These are phyloP conservation scores for Euura saliciscinereae DNA, from an alignment of 1,140 invertebrate genomes.

Conservation along the genomic window DNA sequence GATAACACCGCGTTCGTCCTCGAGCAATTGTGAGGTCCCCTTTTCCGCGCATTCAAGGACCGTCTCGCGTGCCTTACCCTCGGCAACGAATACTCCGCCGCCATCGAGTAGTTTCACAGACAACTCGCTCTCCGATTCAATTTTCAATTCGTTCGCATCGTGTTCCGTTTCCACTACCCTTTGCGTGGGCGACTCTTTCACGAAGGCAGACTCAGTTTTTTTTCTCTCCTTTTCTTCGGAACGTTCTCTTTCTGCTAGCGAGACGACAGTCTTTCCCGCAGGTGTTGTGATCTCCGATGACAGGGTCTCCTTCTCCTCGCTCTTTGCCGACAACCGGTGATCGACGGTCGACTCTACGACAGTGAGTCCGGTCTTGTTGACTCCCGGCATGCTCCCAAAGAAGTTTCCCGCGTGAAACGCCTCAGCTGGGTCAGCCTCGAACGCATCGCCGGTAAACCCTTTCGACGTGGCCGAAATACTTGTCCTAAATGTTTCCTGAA, in stretches of 20 bases:
- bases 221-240: constrained; percentile 40
- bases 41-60: constrained; percentile 32
- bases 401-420: constrained; percentile 28
- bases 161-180: constrained; percentile 38
- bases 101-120: constrained; percentile 40
- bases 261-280: constrained; percentile 39
- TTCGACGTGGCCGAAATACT: constrained; percentile 36
- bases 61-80: constrained; percentile 26
- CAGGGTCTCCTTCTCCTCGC: constrained; percentile 45
- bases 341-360: constrained; percentile 46
- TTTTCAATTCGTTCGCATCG: constrained; percentile 40
- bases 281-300: constrained; percentile 46
- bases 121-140: constrained; percentile 34
- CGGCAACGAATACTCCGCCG: constrained; percentile 44
- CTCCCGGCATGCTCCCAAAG: constrained; percentile 32
- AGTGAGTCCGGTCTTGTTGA: constrained; percentile 28
- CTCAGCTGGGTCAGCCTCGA: constrained; percentile 33
- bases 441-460: constrained; percentile 34
- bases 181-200: constrained; percentile 42
- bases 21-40: constrained; percentile 34
- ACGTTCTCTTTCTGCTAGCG: constrained; percentile 44
- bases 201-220: constrained; percentile 36
- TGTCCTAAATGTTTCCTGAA: constrained; percentile 29
- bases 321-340: constrained; percentile 36
- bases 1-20: constrained; percentile 41